Conservation (phyloP, 2,797 vertebrate genomes). For the Hemitrygon akajei region DNA sequence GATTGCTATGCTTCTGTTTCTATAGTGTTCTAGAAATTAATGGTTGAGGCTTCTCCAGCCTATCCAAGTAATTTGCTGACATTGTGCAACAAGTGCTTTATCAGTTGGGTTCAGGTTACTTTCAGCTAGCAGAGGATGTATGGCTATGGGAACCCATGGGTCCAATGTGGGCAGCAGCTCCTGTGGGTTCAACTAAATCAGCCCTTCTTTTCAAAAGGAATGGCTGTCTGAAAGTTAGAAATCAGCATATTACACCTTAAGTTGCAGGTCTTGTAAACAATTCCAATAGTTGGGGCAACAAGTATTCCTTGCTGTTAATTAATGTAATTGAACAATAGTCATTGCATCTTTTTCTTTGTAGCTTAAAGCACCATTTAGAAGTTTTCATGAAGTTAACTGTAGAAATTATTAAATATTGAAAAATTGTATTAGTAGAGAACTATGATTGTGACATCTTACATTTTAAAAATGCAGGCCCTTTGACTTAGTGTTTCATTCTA, state of each 20-base stretch:
- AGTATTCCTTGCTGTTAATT: background rate
- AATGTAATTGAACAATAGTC: background rate
- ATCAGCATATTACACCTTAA: background rate
- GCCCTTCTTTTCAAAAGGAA: background rate
- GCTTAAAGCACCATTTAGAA: background rate
- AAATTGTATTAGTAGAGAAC: background rate
- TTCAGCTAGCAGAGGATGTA: too few relatives aligned
- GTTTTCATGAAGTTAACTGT: background rate
- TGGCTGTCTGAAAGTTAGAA: background rate
- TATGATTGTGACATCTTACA: background rate
- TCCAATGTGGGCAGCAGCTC: too few relatives aligned
- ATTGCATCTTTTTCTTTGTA: background rate
- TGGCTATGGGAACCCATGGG: too few relatives aligned
- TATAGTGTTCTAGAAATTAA: too few relatives aligned
- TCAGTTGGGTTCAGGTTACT: too few relatives aligned
- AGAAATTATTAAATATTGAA: background rate
- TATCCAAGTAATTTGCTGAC: too few relatives aligned
- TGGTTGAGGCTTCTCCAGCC: too few relatives aligned
- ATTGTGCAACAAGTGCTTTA: too few relatives aligned
- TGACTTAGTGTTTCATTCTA: too few relatives aligned
- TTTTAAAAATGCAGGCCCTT: too few relatives aligned
- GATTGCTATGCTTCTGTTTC: too few relatives aligned
- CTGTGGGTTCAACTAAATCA: background rate
- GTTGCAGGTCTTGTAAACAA: background rate
- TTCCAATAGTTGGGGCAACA: background rate